These are phyloP conservation scores for Hassar affinis DNA, from an alignment of 2,113 vertebrate species.

Conservation along the genomic window DNA sequence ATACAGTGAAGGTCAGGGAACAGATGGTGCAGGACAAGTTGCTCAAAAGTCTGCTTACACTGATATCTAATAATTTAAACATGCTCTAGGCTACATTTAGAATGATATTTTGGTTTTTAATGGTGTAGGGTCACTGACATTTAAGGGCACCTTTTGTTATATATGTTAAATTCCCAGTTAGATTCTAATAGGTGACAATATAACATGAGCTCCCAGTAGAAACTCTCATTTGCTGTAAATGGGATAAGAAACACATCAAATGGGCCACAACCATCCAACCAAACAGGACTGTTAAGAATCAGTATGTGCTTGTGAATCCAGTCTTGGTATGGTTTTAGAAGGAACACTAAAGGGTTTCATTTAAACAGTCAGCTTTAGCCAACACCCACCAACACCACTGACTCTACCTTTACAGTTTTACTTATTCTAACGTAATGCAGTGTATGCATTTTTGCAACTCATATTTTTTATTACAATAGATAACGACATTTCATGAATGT, in stretches of 20 bases:
- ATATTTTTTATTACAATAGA: too few species aligned
- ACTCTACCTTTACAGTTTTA: neutral
- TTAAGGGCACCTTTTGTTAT: neutral
- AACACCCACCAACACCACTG: neutral
- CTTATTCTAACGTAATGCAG: neutral
- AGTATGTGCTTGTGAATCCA: neutral
- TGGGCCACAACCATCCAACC: neutral
- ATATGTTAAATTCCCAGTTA: neutral
- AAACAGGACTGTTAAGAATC: neutral
- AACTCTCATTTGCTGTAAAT: neutral
- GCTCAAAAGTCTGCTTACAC: neutral
- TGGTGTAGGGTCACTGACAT: neutral
- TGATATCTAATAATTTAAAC: neutral
- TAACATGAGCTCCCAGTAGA: neutral
- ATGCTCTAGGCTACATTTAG: neutral
- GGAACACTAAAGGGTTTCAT: neutral
- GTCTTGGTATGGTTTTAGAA: neutral
- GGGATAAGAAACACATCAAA: neutral
- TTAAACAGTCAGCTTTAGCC: neutral
- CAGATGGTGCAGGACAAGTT: conserved; percentile 26
- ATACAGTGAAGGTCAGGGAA: conserved; percentile 21
- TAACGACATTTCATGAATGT: neutral
- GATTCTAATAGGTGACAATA: neutral
- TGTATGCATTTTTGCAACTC: neutral
- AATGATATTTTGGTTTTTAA: neutral